These are phyloP conservation scores for Hemistola chrysoprasaria DNA, from an alignment of 2,888 invertebrate species.

Conservation along the genomic window DNA sequence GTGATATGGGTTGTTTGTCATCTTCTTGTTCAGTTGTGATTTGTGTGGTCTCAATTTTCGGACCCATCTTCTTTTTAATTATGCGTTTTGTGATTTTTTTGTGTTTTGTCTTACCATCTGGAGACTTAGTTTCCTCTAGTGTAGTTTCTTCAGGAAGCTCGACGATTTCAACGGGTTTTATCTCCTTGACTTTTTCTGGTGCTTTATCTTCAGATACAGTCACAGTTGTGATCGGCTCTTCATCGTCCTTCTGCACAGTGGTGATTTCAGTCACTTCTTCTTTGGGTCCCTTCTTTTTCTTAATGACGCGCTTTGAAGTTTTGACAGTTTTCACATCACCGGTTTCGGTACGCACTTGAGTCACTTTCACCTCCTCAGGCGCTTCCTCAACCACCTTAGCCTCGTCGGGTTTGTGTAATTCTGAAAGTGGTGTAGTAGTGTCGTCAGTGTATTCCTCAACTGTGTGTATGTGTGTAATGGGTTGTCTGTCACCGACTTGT, in stretches of 20 bases:
- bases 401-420: slow-evolving; percentile 22
- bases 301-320: slow-evolving; percentile 36
- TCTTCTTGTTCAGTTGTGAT: slow-evolving; percentile 47
- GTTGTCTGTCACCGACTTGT: slow-evolving; percentile 37
- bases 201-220: slow-evolving; percentile 23
- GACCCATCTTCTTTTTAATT: slow-evolving; percentile 58
- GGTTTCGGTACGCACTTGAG: slow-evolving; percentile 54
- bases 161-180: slow-evolving; percentile 29
- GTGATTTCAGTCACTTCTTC: slow-evolving; percentile 35
- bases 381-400: slow-evolving; percentile 48
- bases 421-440: slow-evolving; percentile 26
- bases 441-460: slow-evolving; percentile 30
- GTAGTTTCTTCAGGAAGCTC: slow-evolving; percentile 32
- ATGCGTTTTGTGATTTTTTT: slow-evolving; percentile 41
- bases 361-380: slow-evolving; percentile 41
- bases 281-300: slow-evolving; percentile 36
- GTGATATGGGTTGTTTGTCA: slow-evolving; percentile 37
- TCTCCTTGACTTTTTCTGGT: slow-evolving; percentile 2
- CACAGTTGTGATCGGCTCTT: slow-evolving; percentile 33
- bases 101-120: slow-evolving; percentile 29
- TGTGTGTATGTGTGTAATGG: slow-evolving; percentile 15
- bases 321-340: slow-evolving; percentile 50
- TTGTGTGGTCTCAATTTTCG: slow-evolving; percentile 45
- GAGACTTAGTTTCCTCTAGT: slow-evolving; percentile 27
- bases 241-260: slow-evolving; percentile 37